Percentiles rank a stretch among this genome's conserved stretches.
Conservation (phyloP, 2,888 invertebrate species). For the Synanthedon tipuliformis region DNA sequence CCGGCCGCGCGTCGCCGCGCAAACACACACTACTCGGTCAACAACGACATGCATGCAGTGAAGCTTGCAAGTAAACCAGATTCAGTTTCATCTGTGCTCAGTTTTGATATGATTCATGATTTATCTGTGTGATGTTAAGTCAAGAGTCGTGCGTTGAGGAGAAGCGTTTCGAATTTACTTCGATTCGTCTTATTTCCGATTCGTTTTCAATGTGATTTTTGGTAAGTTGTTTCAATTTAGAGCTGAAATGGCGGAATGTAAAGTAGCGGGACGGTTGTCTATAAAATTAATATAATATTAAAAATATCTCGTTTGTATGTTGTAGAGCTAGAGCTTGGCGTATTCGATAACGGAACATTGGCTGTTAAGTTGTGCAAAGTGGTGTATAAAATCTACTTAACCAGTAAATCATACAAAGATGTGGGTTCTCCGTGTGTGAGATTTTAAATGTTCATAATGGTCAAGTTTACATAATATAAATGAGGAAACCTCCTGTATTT, state of each 20-base stretch:
- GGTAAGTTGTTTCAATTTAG: slow-evolving; percentile 53
- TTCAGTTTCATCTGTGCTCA: slow-evolving; percentile 68
- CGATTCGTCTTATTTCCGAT: slow-evolving; percentile 43
- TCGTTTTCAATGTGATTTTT: slow-evolving; percentile 54
- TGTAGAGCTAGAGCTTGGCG: slow-evolving; percentile 25
- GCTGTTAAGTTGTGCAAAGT: slow-evolving; percentile 65
- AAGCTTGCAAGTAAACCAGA: slow-evolving; percentile 70
- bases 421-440: slow-evolving; percentile 65
- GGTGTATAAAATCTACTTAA: slow-evolving; percentile 64
- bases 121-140: slow-evolving; percentile 61
- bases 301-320: slow-evolving; percentile 25
- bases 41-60: slow-evolving; percentile 68
- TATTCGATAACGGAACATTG: slow-evolving; percentile 36
- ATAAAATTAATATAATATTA: slow-evolving; percentile 30
- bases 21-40: slow-evolving; percentile 58
- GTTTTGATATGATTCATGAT: slow-evolving; percentile 67
- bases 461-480: too few species aligned
- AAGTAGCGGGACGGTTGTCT: slow-evolving; percentile 37
- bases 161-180: slow-evolving; percentile 71
- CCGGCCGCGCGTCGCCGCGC: slow-evolving; percentile 11
- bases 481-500: too few species aligned
- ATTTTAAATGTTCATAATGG: slow-evolving; percentile 34
- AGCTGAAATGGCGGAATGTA: slow-evolving; percentile 64
- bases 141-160: slow-evolving; percentile 69
- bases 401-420: slow-evolving; percentile 60